These are phyloP conservation scores for Arbacia lixula DNA, from an alignment of 53 echinoderm and acorn worm species.

Conservation along the genomic window DNA sequence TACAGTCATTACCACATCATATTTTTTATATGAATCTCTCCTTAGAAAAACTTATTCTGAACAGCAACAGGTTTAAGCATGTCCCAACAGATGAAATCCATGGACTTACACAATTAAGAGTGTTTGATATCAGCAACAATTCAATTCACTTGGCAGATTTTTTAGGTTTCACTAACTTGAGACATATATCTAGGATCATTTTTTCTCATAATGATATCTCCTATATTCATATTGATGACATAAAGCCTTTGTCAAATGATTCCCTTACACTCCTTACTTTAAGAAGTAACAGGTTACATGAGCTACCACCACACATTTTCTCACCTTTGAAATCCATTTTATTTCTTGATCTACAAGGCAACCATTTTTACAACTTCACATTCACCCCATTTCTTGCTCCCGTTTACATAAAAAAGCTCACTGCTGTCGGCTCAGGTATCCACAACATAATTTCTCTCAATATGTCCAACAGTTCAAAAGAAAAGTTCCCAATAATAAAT, in stretches of 20 bases:
- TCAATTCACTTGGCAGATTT: too few species aligned
- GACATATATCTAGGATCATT: background rate
- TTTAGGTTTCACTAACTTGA: background rate
- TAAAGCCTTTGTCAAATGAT: background rate
- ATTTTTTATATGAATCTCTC: background rate
- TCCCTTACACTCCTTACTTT: background rate
- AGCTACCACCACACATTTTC: background rate
- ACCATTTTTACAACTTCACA: background rate
- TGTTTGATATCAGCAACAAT: background rate
- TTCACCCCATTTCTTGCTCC: background rate
- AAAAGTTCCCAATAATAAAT: background rate
- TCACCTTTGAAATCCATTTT: background rate
- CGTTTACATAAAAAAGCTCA: background rate
- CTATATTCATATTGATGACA: background rate
- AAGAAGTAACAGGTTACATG: background rate
- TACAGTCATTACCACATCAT: background rate
- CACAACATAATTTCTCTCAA: background rate
- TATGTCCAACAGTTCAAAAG: background rate
- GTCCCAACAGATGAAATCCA: background rate
- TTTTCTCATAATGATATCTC: background rate
- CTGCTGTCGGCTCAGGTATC: background rate
- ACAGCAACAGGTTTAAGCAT: background rate
- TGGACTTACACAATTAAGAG: background rate
- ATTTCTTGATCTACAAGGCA: background rate
- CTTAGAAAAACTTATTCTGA: background rate